Evolutionary conservation across 2,797 vertebrate species (phyloP).

Genomic region (Neosilurus mollespiculum): DNA sequence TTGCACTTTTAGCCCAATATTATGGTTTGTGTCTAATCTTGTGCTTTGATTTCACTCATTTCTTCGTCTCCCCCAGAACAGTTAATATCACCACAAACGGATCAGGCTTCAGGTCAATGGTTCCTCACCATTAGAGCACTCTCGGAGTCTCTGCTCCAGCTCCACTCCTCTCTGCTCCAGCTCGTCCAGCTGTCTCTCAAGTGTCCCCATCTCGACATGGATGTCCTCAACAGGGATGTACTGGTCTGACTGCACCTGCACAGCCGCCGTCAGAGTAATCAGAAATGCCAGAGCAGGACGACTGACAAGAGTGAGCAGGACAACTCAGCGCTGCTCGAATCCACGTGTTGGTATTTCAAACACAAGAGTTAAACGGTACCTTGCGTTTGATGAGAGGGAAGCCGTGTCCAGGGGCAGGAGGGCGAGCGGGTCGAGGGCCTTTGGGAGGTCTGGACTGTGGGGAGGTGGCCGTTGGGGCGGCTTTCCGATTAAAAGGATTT

Average conservation of each 20-base stretch:
- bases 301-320: neutral
- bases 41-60: neutral
- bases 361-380: constrained; percentile 65
- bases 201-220: constrained; percentile 87
- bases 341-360: neutral
- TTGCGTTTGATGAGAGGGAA: constrained; percentile 98
- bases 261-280: neutral
- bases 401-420: constrained; percentile 92
- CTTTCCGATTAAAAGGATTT: constrained; percentile 96
- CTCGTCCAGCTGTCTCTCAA: constrained; percentile 90
- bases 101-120: neutral
- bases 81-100: neutral
- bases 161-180: constrained; percentile 90
- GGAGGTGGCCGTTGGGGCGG: constrained; percentile 75
- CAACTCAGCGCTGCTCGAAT: neutral
- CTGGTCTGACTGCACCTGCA: constrained; percentile 94
- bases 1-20: neutral
- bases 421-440: constrained; percentile 86
- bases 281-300: neutral
- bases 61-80: neutral
- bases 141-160: constrained; percentile 88
- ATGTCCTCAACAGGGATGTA: constrained; percentile 95
- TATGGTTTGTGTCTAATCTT: neutral
- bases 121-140: constrained; percentile 78
- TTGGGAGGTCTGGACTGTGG: constrained; percentile 75